phyloP scores from a whole-genome alignment of 92 coral and sea anemone species.

The Anthopleura xanthogrammica region DNA sequence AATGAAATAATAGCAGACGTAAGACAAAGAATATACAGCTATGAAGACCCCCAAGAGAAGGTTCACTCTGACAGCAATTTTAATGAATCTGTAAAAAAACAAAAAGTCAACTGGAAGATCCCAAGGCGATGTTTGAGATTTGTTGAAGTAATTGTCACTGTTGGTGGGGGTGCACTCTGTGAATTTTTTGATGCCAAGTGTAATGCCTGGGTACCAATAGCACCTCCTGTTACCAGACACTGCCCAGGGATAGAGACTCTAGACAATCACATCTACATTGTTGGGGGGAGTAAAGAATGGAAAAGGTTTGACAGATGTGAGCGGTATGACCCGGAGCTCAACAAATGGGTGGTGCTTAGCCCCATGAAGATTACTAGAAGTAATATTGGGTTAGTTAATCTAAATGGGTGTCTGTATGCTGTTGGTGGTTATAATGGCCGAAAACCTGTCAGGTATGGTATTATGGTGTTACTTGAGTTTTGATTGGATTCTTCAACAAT shows the following conservation, averaged over 20 bases:
- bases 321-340: constrained; percentile 73
- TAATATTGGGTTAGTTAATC: constrained; percentile 82
- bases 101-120: constrained; percentile 54
- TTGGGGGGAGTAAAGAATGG: constrained; percentile 98
- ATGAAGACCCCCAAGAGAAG: constrained; percentile 5
- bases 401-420: constrained; percentile 76
- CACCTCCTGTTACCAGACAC: constrained; percentile 77
- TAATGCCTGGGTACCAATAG: constrained; percentile 72
- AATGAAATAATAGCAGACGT: constrained; percentile 57
- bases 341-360: constrained; percentile 71
- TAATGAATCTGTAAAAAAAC: constrained; percentile 29
- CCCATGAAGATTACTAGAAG: constrained; percentile 86
- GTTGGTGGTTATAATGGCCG: constrained; percentile 96
- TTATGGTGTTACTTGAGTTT: too few species aligned
- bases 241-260: constrained; percentile 92
- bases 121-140: constrained; percentile 84
- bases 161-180: constrained; percentile 80
- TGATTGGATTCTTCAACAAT: too few species aligned
- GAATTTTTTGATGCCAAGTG: constrained; percentile 66
- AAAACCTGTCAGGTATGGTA: constrained; percentile 76
- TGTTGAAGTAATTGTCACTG: constrained; percentile 78
- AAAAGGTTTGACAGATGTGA: constrained; percentile 78
- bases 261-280: constrained; percentile 72
- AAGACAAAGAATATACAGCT: constrained; percentile 41
- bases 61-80: background rate